Conservation (phyloP, 2,888 invertebrate genomes). For the Melolontha melolontha region DNA sequence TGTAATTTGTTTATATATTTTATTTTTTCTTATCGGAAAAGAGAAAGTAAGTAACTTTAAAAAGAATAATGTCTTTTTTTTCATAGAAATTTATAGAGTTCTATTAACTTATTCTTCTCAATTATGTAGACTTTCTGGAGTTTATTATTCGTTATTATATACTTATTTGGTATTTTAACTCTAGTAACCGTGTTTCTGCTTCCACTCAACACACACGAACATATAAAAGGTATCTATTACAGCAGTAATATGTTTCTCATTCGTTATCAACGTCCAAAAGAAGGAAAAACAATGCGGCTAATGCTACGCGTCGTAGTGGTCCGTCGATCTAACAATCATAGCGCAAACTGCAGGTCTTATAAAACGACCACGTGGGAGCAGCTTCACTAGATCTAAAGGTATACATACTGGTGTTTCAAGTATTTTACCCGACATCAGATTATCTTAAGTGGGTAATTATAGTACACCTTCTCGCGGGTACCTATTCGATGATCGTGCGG, state of each 20-base stretch:
- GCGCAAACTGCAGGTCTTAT: neutral
- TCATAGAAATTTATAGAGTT: too few relatives aligned
- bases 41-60: too few relatives aligned
- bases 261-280: constrained; percentile 32
- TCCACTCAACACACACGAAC: constrained; percentile 3
- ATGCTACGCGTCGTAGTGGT: constrained; percentile 10
- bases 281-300: constrained; percentile 28
- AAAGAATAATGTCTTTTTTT: too few relatives aligned
- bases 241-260: constrained; percentile 16
- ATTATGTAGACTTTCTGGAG: neutral
- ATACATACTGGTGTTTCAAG: constrained; percentile 26
- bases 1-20: too few relatives aligned
- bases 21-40: too few relatives aligned
- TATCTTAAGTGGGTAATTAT: constrained; percentile 44
- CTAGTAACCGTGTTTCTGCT: constrained; percentile 32
- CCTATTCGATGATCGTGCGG: constrained; percentile 4
- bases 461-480: constrained; percentile 37
- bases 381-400: constrained; percentile 17
- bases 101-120: neutral
- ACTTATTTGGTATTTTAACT: constrained; percentile 33
- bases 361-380: constrained; percentile 32
- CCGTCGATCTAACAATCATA: neutral
- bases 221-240: constrained; percentile 12
- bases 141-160: neutral
- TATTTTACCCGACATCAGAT: constrained; percentile 40